Base-by-base conservation (phyloP, 1,140 invertebrate species). In the Bradynema listronoti region DNA sequence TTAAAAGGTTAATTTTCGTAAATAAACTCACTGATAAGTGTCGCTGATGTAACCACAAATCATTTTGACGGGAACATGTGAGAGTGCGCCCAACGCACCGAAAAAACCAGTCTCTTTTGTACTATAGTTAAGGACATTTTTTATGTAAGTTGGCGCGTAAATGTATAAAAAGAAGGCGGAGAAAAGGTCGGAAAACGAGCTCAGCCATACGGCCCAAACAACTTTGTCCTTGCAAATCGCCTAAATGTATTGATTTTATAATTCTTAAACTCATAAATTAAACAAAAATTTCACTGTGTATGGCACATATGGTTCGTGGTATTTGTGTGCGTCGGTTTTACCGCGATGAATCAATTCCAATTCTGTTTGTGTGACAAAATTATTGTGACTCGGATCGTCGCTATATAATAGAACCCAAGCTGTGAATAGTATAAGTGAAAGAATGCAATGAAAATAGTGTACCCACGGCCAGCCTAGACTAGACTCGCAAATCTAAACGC, bases 161-260 rank as follows among this genome's bases (percentile, higher is more conserved):
- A 62, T 69, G 19, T 71, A 52, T 34, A 69, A 50, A 36, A 69
- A 69, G 11, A 68, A 27, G 34, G 41, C 68, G 11, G 67, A 50
- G 24, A 67, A 29, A 3, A 68, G 25, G 22, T 72, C 66, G 6
- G 66, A 66, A 42, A 68, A 68, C n/a, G 66, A 45, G 33, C 71
- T 68, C n/a, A 71, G 32, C 63, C 63, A 68, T 33, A 73, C 50
- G 24, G 49, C 25, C 53, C 62, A 67, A 43, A 71, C 39, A 0
- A 68, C n/a, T 25, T 22, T 16, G 27, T 29, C 56, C 24, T 14
- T 49, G 9, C 57, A 39, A 30, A 68, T 68, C 25, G 22, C 42
- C 57, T 51, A 14, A 25, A 42, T 43, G 16, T 27, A 29, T 57
- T 14, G 49, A 57, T 57, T 25, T 16, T 57, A 14, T 19, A n/a